Evolutionary conservation across 2,888 invertebrate species (phyloP), one percentile per base, ranked within the genome.

Genomic region (Apomyelois bistriatella): DNA sequence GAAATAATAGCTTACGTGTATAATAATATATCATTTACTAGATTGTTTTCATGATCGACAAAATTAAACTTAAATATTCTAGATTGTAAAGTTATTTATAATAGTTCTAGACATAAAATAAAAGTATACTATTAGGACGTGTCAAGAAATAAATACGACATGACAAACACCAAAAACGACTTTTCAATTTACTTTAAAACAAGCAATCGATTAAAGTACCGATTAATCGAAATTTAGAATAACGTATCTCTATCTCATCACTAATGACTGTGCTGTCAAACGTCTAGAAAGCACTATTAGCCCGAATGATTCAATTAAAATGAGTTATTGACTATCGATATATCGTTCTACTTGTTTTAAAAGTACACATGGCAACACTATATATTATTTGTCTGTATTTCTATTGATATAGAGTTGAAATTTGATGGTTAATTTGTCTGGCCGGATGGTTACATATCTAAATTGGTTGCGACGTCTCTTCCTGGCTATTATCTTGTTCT

Each of bases 291-390:
- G 79, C 75, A 79, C 79, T 80, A 81, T 83, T 79, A 80, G 72
- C 65, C 59, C 58, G 75, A 85, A 85, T 82, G 81, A 82, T 85
- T 87, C 84, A 85, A 87, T 87, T 86, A 84, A 80, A 82, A 81
- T 84, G 80, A 84, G 71, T 81, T 80, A 83, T 83, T 73, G 82
- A 74, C 68, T 66, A 75, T 72, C 72, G 75, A 77, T 75, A 72
- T 61, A 64, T 68, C 69, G 61, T 64, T 66, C 63, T 58, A 68
- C 65, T 68, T 56, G 61, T 59, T 63, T 64, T 58, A 59, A 51
- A 54, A 54, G 50, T 42, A 52, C 43, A 42, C 37, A 30, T 48
- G 48, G 47, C 51, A 52, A 48, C 46, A 36, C 49, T 49, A 49
- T 49, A 36, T 16, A 40, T 49, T 36, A 17, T 52, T 28, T 52